Base-by-base conservation (phyloP, 2,888 invertebrate species). In the Chymomyza amoena region DNA sequence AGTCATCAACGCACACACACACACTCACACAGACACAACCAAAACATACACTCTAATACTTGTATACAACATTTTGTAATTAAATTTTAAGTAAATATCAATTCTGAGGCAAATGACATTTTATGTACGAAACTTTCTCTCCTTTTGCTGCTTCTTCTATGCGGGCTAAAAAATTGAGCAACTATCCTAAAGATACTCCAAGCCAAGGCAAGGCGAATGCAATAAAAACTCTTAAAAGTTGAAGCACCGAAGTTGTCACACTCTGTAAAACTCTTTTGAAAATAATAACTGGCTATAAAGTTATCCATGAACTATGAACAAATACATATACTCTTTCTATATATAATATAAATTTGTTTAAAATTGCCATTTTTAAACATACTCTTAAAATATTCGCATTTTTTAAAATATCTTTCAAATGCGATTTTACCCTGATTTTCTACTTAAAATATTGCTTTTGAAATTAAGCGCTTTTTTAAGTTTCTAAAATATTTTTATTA, bases 11-110 rank as follows among this genome's bases (percentile, higher is more conserved):
- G 51, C 66, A 61, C 71, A 70, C 39, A 10, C 10, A 25, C 60
- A 60, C 56, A 16, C 20, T 36, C 32, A 36, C 60, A 60, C 60
- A 28, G 15, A 13, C 60, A 60, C n/a, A n/a, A n/a, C n/a, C n/a
- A n/a, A n/a, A 28, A 39, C 61, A 39, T 16, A 7, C 13, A 61
- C 16, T 16, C 39, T 16, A 32, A 36, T 36, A 61, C 13, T 36
- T 45, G 25, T 62, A 15, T 62, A 62, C 10, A 50, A 64, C 84
- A 86, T 86, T 84, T 81, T 68, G 76, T 88, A 84, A 84, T 84
- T 84, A 84, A 86, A 88, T 84, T 86, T 80, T 74, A 75, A 77
- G 73, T 72, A 78, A 79, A 78, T 78, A 80, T 77, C 75, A 74
- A 74, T 74, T 74, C 69, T 60, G 61, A 77, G 59, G 69, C 70